These are phyloP conservation scores for Sminthurinus aureus DNA, from an alignment of 2,888 invertebrate genomes.

Conservation along the genomic window DNA sequence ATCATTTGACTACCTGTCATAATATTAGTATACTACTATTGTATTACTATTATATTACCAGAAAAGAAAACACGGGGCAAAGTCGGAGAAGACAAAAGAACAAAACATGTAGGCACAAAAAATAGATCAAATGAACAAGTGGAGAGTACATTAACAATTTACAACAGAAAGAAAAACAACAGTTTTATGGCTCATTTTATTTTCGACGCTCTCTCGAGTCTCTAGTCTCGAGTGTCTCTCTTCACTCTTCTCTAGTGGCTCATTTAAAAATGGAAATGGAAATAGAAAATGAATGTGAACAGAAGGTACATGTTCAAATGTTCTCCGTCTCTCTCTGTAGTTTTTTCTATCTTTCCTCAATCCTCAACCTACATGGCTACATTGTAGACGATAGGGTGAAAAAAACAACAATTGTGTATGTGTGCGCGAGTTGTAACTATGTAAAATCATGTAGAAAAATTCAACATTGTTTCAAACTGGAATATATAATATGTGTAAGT, in stretches of 20 bases:
- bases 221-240: background rate
- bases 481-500: too few species aligned
- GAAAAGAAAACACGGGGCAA: background rate
- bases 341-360: too few species aligned
- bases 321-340: too few species aligned
- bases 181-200: slow-evolving; percentile 34
- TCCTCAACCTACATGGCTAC: background rate
- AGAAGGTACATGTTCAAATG: background rate
- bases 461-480: background rate
- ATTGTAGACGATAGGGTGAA: background rate
- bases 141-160: background rate
- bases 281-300: background rate
- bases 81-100: background rate
- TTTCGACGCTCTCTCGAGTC: slow-evolving; percentile 20
- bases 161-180: background rate
- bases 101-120: background rate
- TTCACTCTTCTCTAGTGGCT: background rate
- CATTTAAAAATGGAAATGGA: background rate
- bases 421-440: background rate
- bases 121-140: slow-evolving; percentile 13
- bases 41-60: background rate
- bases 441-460: background rate
- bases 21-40: too few species aligned
- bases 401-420: background rate
- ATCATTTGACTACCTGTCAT: too few species aligned